A percentile compares a stretch with the other conserved stretches of the same genome.
Evolutionary conservation across 2,797 vertebrate genomes (phyloP).

Genomic region (Gymnocypris eckloni): DNA sequence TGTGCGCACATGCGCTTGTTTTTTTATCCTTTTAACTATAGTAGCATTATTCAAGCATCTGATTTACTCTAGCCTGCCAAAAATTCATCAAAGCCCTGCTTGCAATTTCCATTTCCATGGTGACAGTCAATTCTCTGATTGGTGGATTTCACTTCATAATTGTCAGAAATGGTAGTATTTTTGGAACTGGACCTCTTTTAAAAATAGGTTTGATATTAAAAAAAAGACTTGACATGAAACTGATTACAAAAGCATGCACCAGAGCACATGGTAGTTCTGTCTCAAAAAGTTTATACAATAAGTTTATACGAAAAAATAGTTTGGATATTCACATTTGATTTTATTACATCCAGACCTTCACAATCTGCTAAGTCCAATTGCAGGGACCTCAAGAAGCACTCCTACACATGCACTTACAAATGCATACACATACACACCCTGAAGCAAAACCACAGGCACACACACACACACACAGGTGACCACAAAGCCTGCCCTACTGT

Average conservation of each 20-base stretch:
- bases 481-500: slow-evolving; percentile 34
- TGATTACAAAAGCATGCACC: neutral
- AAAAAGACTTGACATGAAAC: neutral
- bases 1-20: too few relatives aligned
- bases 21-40: neutral
- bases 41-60: neutral
- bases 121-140: neutral
- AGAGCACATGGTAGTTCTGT: neutral
- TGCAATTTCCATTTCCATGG: slow-evolving; percentile 1
- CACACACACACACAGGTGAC: slow-evolving; percentile 20
- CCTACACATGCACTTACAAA: slow-evolving; percentile 9
- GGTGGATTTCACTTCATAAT: neutral
- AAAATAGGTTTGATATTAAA: neutral
- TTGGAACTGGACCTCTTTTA: neutral
- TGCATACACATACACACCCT: slow-evolving; percentile 9
- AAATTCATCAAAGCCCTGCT: neutral
- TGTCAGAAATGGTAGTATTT: neutral
- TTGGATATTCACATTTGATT: neutral
- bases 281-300: neutral
- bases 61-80: neutral
- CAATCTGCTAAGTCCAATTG: neutral
- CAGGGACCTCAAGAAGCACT: neutral
- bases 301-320: too few relatives aligned
- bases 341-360: neutral
- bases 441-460: slow-evolving; percentile 18